Base-by-base conservation (phyloP, 1,140 invertebrate species). In the Sminthurides bifidus region DNA sequence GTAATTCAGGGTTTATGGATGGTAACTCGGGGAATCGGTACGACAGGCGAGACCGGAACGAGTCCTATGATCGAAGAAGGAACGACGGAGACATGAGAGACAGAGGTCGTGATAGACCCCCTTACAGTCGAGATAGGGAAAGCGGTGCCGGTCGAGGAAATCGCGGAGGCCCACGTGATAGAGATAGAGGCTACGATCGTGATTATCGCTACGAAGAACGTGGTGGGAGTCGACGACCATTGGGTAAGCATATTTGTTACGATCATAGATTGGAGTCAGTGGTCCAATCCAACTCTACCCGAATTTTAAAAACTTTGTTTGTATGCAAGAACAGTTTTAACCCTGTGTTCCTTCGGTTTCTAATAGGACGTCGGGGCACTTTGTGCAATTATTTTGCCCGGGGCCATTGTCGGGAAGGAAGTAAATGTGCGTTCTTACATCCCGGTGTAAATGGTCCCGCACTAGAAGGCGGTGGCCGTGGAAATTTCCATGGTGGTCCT, bases 341-440 rank as follows among this genome's bases (percentile, higher is more conserved):
- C 41, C 12, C 8, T 48, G n/a, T 17, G 41, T 44, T 52, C 40
- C 5, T 24, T 14, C 15, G 27, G 12, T 53, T 23, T 43, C 46
- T 40, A 26, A 4, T 24, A 58, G 51, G 50, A 10, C 38, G 49
- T n/a, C 29, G 51, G 8, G 44, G 37, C 8, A 40, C 51, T 41
- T 37, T 44, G 23, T 63, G 61, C 26, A 37, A 44, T 19, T 63
- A 45, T 49, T 63, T 53, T 38, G 38, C 21, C 8, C 56, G 43
- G 17, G 61, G 61, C 14, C 37, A 24, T 29, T 63, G 61, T 31
- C 2, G 33, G 10, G 52, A 54, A 19, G 57, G 57, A 17, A 24
- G 12, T 27, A 46, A 48, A 24, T 63, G 61, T 30, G 57, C 54
- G 4, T 63, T 59, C 55, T 17, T 51, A 2, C 61, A 63, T 41